These are phyloP conservation scores for Magallana nippona DNA, from an alignment of 2,888 invertebrate genomes.

Conservation along the genomic window DNA sequence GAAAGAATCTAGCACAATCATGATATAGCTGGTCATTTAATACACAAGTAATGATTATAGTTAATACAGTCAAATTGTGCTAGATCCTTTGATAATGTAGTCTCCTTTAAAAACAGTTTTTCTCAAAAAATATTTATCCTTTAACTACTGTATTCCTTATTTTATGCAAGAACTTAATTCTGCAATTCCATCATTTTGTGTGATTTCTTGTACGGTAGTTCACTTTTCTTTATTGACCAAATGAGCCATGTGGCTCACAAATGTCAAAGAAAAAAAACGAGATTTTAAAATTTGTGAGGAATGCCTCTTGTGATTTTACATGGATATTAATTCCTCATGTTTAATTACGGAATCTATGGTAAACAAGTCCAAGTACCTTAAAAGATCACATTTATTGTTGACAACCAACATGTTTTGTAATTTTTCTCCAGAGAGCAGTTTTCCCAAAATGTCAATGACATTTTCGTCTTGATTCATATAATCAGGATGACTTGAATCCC, in stretches of 20 bases:
- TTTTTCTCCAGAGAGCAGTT: constrained; percentile 81
- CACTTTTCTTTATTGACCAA: background rate
- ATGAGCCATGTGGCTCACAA: background rate
- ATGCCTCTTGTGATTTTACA: too few relatives aligned
- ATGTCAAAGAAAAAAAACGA: background rate
- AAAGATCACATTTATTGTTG: constrained; percentile 87
- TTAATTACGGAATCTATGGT: background rate
- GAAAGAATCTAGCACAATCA: background rate
- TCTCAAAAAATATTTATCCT: too few relatives aligned
- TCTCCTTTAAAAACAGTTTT: too few relatives aligned
- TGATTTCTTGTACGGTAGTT: background rate
- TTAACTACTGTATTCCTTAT: too few relatives aligned
- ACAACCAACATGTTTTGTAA: constrained; percentile 84
- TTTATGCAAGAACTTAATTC: too few relatives aligned
- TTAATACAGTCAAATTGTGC: too few relatives aligned
- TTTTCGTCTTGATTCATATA: constrained; percentile 85
- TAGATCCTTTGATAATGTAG: too few relatives aligned
- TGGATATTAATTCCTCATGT: too few relatives aligned
- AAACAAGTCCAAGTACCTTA: background rate
- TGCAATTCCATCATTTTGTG: background rate
- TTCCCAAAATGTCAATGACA: constrained; percentile 85
- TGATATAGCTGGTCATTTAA: too few relatives aligned
- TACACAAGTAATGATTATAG: too few relatives aligned
- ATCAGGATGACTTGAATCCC: constrained; percentile 89
- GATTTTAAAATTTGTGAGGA: too few relatives aligned